Base-by-base conservation (phyloP, 2,113 vertebrate genomes). In the Bufo bufo region DNA sequence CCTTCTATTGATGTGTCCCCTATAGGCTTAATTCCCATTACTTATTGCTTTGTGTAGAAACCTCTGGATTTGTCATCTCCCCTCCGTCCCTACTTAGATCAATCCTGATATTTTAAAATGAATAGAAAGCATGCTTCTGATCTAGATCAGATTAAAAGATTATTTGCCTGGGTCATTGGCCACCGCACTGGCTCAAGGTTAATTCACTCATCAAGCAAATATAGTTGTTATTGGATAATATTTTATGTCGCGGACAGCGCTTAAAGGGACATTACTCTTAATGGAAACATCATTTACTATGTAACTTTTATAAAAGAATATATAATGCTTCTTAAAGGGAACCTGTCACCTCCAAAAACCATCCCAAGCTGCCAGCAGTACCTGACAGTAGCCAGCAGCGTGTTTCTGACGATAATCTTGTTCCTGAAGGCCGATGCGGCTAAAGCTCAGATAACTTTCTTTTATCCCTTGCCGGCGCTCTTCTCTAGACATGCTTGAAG, bases 141-240 rank as follows among this genome's bases (percentile, higher is more conserved):
- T 86, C 45, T 75, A 77, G 59, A 82, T 82, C 8, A 77, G 84
- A 66, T 78, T 78, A 85, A 86, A 78, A 17, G 59, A 86, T 86
- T 66, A 78, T 61, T 65, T 65, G 58, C 52, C 82, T 23, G 17
- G 43, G 81, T 66, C 81, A 66, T 77, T 77, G 33, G 72, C 47
- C 65, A 47, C 58, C 9, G 72, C 54, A 56, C 52, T 56, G 33
- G 23, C 58, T 81, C 23, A 59, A 61, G 69, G 17, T 75, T 85
- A 85, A 56, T 61, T 61, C 16, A 58, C 61, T 85, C 71, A 85
- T 75, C 52, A 85, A 14, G 20, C 72, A 77, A 45, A 47, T 83
- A 63, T 77, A 59, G 71, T 77, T 77, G 20, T 5, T 2, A 61
- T 86, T 86, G 56, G 47, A 23, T 59, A 52, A 72, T 63, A 58